Conservation (phyloP, 2,113 vertebrate species). For the Semnornis frantzii region DNA sequence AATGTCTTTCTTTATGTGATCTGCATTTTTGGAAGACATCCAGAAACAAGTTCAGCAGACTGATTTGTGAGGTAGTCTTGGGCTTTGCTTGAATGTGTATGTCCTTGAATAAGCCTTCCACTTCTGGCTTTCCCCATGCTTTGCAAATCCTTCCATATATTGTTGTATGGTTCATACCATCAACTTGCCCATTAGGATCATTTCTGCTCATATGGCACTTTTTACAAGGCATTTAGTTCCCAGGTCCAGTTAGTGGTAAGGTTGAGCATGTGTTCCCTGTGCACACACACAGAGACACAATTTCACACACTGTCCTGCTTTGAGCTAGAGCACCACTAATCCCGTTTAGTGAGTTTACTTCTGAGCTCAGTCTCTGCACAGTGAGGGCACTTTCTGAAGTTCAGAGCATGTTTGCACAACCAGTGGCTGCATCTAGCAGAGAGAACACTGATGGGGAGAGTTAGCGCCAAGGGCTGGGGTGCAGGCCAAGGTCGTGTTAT, state of each 20-base stretch:
- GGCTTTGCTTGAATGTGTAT: not conserved
- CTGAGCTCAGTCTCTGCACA: too few species aligned
- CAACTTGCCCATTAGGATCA: fast-evolving
- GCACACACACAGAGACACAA: fast-evolving
- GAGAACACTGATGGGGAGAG: too few species aligned
- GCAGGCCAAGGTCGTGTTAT: too few species aligned
- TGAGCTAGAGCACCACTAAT: too few species aligned
- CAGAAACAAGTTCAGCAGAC: not conserved
- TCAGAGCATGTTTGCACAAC: too few species aligned
- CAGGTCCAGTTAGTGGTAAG: not conserved
- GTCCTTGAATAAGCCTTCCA: not conserved
- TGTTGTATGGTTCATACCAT: not conserved
- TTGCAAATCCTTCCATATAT: not conserved
- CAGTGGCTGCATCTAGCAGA: too few species aligned
- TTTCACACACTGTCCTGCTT: not conserved
- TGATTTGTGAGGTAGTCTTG: not conserved
- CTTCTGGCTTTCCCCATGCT: not conserved
- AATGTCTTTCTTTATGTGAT: not conserved
- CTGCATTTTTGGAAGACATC: not conserved
- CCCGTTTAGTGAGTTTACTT: too few species aligned
- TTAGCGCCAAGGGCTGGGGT: too few species aligned
- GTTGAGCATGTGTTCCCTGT: not conserved
- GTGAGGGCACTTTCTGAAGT: too few species aligned
- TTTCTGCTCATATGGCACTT: not conserved
- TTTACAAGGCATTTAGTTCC: not conserved